Evolutionary conservation across 1,140 invertebrate genomes (phyloP), one percentile per base, ranked within the genome.

Genomic region (Vollenhovia emeryi): DNA sequence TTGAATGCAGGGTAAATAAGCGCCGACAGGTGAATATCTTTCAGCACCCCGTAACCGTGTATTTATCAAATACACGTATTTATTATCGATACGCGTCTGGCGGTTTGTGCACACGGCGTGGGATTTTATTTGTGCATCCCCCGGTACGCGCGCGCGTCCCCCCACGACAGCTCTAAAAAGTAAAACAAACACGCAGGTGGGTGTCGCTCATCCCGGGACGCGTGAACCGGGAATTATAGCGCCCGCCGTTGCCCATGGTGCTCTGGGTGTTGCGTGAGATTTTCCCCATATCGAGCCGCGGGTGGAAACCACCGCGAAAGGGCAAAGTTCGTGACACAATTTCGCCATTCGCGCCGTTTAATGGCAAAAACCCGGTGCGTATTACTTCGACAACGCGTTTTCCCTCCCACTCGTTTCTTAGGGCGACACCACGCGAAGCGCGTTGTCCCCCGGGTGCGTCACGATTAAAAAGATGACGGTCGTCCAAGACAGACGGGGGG

Each of bases 251-350:
- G 21, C 48, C 36, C 52, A 80, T 73, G 75, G 82, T 52, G 30
- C 30, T n/a, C n/a, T 50, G 60, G 36, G 50, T 82, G 73, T 40
- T 55, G 71, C 64, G 36, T 76, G 74, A 64, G 43, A 8, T 68
- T 68, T 84, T 75, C 55, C 71, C 60, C 24, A 76, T 86, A 87
- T 90, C 48, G 60, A 71, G 73, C 76, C 55, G 75, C 27, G 62
- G 60, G 60, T 79, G 78, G 50, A 68, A 62, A 50, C n/a, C n/a
- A 30, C 57, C 27, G 48, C 50, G 74, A 91, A 91, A 91, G 91
- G 89, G n/a, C 84, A 90, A 71, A 91, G 91, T 91, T 91, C 87
- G 48, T 71, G 87, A 80, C 87, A 89, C 78, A 55, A 68, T 89
- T 86, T 69, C 18, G 71, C 48, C 74, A 71, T 59, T 86, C 50